Conservation (phyloP, 2,797 vertebrate genomes). For the Sciurus carolinensis region DNA sequence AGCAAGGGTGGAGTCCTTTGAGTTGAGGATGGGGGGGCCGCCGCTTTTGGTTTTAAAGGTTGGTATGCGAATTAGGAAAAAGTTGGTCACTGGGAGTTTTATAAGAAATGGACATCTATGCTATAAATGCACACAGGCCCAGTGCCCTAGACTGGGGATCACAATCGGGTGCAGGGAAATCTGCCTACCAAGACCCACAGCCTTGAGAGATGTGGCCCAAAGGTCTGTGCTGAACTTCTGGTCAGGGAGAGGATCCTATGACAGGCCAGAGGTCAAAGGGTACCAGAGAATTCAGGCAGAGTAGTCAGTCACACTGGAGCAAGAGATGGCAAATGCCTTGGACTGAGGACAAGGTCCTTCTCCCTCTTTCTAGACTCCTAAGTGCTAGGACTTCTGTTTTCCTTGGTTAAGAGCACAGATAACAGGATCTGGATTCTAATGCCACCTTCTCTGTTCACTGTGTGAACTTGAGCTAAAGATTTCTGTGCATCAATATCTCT, state of each 20-base stretch:
- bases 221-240: not conserved
- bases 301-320: not conserved
- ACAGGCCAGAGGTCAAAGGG: not conserved
- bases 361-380: not conserved
- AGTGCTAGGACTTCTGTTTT: not conserved
- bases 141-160: not conserved
- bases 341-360: not conserved
- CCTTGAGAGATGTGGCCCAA: not conserved
- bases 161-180: not conserved
- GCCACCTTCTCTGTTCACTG: not conserved
- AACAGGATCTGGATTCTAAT: not conserved
- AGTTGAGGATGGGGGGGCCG: not conserved
- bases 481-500: not conserved
- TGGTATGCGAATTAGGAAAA: not conserved
- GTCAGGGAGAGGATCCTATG: accelerated
- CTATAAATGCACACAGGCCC: not conserved
- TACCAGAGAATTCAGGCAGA: not conserved
- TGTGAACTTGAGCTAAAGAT: not conserved
- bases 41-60: not conserved
- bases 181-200: not conserved
- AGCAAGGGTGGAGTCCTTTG: not conserved
- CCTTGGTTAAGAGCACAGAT: not conserved
- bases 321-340: not conserved
- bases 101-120: not conserved
- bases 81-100: not conserved